Evolutionary conservation across 1,140 invertebrate species (phyloP).

Genomic region (Hydropsyche tenuis): DNA sequence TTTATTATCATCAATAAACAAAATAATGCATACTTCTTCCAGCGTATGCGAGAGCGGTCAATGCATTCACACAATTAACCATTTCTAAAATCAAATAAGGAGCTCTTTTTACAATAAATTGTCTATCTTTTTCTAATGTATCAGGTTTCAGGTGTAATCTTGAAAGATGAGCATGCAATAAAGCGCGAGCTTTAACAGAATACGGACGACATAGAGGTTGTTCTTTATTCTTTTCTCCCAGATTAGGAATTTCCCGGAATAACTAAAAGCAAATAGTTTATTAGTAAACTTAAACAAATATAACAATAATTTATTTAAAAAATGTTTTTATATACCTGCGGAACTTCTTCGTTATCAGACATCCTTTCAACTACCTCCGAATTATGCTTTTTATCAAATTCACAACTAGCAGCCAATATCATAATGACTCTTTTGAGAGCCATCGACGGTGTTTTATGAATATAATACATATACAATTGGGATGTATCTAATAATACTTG

Average conservation of each 20-base stretch:
- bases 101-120: constrained; percentile 90
- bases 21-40: constrained; percentile 74
- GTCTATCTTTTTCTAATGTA: constrained; percentile 84
- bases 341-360: constrained; percentile 95
- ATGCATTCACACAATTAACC: constrained; percentile 92
- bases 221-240: constrained; percentile 96
- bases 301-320: constrained; percentile 25
- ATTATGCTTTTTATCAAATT: constrained; percentile 95
- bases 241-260: constrained; percentile 87
- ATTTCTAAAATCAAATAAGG: constrained; percentile 98
- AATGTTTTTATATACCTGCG: constrained; percentile 69
- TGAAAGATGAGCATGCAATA: constrained; percentile 93
- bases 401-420: constrained; percentile 94
- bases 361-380: constrained; percentile 92
- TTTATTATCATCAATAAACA: constrained; percentile 26
- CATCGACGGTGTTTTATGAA: constrained; percentile 95
- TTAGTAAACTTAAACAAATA: too few species aligned
- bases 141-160: constrained; percentile 80
- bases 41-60: constrained; percentile 90
- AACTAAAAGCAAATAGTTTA: constrained; percentile 68
- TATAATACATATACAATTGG: constrained; percentile 94
- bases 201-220: constrained; percentile 92
- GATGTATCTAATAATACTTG: constrained; percentile 95
- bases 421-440: constrained; percentile 93
- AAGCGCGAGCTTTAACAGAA: constrained; percentile 93